These are phyloP conservation scores for Delphinapterus leucas DNA, from an alignment of 2,113 vertebrate species.

Conservation along the genomic window DNA sequence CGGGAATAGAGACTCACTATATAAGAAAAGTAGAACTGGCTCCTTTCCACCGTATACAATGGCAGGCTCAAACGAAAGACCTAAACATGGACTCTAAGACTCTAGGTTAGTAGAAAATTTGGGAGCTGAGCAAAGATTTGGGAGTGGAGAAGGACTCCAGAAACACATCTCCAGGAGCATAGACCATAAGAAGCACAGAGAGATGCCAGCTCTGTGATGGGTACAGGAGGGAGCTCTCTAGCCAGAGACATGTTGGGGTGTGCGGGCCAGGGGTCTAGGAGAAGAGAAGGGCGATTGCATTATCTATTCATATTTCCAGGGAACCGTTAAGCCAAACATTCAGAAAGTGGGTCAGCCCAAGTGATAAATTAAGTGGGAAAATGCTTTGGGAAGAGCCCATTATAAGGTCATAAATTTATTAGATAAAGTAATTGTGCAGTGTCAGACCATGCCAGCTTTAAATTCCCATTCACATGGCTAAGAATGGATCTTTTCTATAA, in stretches of 20 bases:
- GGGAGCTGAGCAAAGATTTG: not conserved
- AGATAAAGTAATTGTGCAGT: not conserved
- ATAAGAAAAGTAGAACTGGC: fast-evolving
- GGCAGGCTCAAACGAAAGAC: fast-evolving
- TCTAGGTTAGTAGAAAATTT: not conserved
- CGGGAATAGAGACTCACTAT: not conserved
- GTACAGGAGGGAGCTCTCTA: fast-evolving
- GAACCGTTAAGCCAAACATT: not conserved
- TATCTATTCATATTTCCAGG: not conserved
- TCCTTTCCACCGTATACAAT: fast-evolving
- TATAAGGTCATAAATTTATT: not conserved
- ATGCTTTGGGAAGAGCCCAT: not conserved
- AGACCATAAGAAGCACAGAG: fast-evolving
- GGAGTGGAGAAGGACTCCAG: fast-evolving
- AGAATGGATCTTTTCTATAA: not conserved
- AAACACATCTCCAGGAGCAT: fast-evolving
- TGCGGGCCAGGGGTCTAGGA: fast-evolving
- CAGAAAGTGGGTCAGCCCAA: not conserved
- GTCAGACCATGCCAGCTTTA: not conserved
- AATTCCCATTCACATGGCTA: not conserved
- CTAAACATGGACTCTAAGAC: fast-evolving
- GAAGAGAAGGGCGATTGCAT: fast-evolving
- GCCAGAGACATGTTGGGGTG: fast-evolving
- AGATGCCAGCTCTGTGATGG: fast-evolving
- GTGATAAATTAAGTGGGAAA: not conserved